A percentile compares a stretch with the other conserved stretches of the same genome.
These are phyloP conservation scores for Fulica atra DNA, from an alignment of 2,113 vertebrate species.

Conservation along the genomic window DNA sequence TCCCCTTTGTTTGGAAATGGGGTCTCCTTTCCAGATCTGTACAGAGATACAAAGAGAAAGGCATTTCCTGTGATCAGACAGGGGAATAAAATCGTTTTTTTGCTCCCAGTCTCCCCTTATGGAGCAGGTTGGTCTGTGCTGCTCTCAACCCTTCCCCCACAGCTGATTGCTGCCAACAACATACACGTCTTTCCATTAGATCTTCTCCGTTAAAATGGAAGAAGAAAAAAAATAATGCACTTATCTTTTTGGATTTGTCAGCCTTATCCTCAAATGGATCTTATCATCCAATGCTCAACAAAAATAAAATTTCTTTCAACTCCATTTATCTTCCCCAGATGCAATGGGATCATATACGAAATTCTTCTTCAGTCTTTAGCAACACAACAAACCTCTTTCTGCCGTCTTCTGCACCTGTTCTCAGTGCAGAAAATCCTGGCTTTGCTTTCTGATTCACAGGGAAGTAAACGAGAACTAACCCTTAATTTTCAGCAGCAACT, in stretches of 20 bases:
- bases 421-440: neutral
- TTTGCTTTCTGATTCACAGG: neutral
- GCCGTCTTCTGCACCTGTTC: neutral
- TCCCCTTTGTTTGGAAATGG: neutral
- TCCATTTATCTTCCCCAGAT: slow-evolving; percentile 25
- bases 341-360: neutral
- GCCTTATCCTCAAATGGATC: slow-evolving; percentile 34
- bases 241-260: slow-evolving; percentile 42
- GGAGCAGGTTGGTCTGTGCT: neutral
- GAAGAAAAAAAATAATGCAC: slow-evolving; percentile 46
- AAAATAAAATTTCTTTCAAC: slow-evolving; percentile 45
- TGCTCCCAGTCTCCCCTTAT: neutral
- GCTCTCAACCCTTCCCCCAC: neutral
- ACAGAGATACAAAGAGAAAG: neutral
- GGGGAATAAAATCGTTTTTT: neutral
- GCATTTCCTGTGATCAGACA: neutral
- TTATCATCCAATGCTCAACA: slow-evolving; percentile 22
- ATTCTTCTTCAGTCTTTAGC: neutral
- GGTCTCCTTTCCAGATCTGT: neutral
- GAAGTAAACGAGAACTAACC: neutral
- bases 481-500: neutral
- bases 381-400: neutral
- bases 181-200: neutral
- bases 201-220: slow-evolving; percentile 15
- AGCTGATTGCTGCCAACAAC: neutral